Evolutionary conservation across 2,888 invertebrate genomes (phyloP).

Genomic region (Ptilodon capucinus): DNA sequence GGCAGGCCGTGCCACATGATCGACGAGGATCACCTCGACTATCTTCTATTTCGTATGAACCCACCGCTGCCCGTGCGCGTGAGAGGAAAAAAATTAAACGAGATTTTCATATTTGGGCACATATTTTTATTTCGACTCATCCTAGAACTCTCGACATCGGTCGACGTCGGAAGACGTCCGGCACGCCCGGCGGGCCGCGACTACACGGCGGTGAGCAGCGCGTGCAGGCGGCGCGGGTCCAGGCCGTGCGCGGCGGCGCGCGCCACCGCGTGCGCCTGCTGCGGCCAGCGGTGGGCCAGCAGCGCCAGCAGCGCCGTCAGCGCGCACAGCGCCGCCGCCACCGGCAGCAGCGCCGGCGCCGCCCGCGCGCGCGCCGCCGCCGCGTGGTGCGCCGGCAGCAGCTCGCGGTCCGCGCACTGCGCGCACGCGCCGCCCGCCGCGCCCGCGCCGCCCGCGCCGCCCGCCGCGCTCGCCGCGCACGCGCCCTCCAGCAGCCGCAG

Average conservation of each 20-base stretch:
- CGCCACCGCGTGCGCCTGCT: slow-evolving; percentile 40
- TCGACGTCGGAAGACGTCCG: background rate
- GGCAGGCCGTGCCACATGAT: too few species aligned
- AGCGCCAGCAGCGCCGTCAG: slow-evolving; percentile 86
- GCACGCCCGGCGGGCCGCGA: background rate
- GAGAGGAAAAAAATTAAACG: too few species aligned
- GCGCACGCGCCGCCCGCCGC: slow-evolving; percentile 93
- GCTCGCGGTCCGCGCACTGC: slow-evolving; percentile 88
- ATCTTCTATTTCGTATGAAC: too few species aligned
- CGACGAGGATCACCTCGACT: too few species aligned
- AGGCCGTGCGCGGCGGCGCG: slow-evolving; percentile 33
- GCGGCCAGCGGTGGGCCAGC: slow-evolving; percentile 52
- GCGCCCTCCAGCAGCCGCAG: slow-evolving; percentile 94
- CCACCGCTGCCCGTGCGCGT: too few species aligned
- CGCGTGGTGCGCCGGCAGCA: slow-evolving; percentile 94
- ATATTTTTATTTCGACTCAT: too few species aligned
- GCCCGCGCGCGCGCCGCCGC: slow-evolving; percentile 91
- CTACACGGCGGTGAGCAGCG: slow-evolving; percentile 40
- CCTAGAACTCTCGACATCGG: too few species aligned
- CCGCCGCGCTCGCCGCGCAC: slow-evolving; percentile 86
- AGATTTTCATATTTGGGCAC: too few species aligned
- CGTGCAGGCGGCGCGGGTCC: slow-evolving; percentile 38
- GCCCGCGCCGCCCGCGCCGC: slow-evolving; percentile 88
- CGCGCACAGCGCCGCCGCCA: slow-evolving; percentile 91
- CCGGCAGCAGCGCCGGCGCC: slow-evolving; percentile 93